Base-by-base conservation (phyloP, 2,888 invertebrate species). In the Phaedon cochleariae region DNA sequence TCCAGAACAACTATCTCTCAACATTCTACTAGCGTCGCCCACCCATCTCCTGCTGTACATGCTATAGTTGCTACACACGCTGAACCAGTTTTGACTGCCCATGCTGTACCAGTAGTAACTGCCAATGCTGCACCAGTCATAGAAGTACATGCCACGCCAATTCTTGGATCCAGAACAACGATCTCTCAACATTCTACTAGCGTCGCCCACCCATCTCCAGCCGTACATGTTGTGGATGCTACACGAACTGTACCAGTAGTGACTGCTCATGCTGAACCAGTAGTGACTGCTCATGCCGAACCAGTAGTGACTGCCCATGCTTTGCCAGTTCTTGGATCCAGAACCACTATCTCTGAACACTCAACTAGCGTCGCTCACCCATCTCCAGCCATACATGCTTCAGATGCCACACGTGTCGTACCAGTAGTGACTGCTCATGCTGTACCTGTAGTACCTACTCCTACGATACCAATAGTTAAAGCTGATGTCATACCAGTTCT, bases 351-450 rank as follows among this genome's bases (percentile, higher is more conserved):
- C 17, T 55, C 52, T 17, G 57, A 64, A 12, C 34, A 54, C n/a
- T 49, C 64, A 12, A 55, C 41, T n/a, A 29, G 51, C 12, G 55
- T 49, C 37, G 37, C 46, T 9, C 62, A 62, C 31, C 54, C 62
- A 18, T 48, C 49, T 15, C 17, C 7, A 45, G 45, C 45, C 7
- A 5, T 26, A 26, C 15, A 41, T 52, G 60, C 46, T 53, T 22
- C 6, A 7, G 29, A 26, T 29, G 52, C 3, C 1, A 26, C 26
- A 5, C 3, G 7, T 5, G 3, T 7, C 26, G 26, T 26, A 5
- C 26, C 26, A 26, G 26, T 26, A 7, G 60, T 21, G 12, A 51
- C 52, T 51, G 45, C 21, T 7, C 20, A 60, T 12, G 6, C 7
- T 10, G 52, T 37, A 1, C 37, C 59, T 12, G 59, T 59, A 21